Conservation (phyloP, 1,140 invertebrate genomes). For the Calephelis nemesis region DNA sequence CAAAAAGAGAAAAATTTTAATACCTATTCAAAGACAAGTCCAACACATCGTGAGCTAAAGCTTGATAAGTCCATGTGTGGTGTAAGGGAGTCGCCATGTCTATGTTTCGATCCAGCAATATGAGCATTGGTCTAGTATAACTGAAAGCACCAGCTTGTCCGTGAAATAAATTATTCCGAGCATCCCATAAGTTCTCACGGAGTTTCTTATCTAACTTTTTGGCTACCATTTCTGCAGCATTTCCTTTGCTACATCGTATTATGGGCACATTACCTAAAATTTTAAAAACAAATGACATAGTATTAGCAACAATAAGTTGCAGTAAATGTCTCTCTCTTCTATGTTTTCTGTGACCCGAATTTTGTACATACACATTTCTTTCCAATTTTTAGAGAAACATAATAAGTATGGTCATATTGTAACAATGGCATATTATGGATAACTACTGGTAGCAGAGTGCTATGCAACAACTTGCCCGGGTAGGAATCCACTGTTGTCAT, state of each 20-base stretch:
- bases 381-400: too few species aligned
- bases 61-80: conserved; percentile 99
- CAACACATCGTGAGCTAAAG: conserved; percentile 96
- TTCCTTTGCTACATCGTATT: conserved; percentile 96
- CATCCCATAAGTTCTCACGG: conserved; percentile 97
- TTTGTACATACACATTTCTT: too few species aligned
- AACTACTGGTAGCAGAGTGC: too few species aligned
- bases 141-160: conserved; percentile 88
- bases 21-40: conserved; percentile 92
- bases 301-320: too few species aligned
- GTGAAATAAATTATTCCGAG: conserved; percentile 97
- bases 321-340: too few species aligned
- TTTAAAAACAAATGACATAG: too few species aligned
- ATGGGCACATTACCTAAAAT: conserved; percentile 92
- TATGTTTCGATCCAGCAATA: conserved; percentile 96
- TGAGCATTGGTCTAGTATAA: conserved; percentile 95
- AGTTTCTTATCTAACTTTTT: conserved; percentile 98
- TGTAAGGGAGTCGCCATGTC: conserved; percentile 98
- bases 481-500: too few species aligned
- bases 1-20: too few species aligned
- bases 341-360: too few species aligned
- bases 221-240: conserved; percentile 98
- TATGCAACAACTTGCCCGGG: too few species aligned
- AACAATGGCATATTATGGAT: too few species aligned
- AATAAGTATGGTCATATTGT: too few species aligned